These are phyloP conservation scores for Heliconius aoede DNA, from an alignment of 2,888 invertebrate species.

Conservation along the genomic window DNA sequence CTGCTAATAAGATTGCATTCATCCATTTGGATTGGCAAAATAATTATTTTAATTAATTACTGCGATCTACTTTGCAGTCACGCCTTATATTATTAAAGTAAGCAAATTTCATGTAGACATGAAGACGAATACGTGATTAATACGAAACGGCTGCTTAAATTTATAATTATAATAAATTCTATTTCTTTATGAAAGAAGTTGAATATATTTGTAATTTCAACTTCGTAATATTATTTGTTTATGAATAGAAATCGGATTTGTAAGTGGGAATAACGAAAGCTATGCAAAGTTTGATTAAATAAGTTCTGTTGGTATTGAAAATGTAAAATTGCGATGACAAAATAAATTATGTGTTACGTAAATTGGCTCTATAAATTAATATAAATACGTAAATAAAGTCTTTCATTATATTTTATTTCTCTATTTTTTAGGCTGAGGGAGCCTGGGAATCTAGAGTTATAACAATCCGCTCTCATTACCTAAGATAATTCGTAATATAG, in stretches of 20 bases:
- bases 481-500: background rate
- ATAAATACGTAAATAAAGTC: too few species aligned
- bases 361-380: background rate
- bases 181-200: background rate
- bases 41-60: constrained; percentile 25
- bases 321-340: constrained; percentile 9
- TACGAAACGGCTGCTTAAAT: background rate
- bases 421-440: too few species aligned
- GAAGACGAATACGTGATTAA: background rate
- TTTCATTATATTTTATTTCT: too few species aligned
- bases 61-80: background rate
- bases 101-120: constrained; percentile 8
- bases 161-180: constrained; percentile 4
- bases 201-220: constrained; percentile 4
- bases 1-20: constrained; percentile 1
- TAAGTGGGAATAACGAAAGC: constrained; percentile 22
- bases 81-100: constrained; percentile 6
- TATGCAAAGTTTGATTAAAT: constrained; percentile 31
- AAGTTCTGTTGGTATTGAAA: constrained; percentile 15
- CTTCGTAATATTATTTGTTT: constrained; percentile 25
- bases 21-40: background rate
- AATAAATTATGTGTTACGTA: background rate
- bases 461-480: too few species aligned
- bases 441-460: too few species aligned
- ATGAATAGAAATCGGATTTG: constrained; percentile 21